Conservation (phyloP, 2,888 invertebrate species). For the Amorpha juglandis region DNA sequence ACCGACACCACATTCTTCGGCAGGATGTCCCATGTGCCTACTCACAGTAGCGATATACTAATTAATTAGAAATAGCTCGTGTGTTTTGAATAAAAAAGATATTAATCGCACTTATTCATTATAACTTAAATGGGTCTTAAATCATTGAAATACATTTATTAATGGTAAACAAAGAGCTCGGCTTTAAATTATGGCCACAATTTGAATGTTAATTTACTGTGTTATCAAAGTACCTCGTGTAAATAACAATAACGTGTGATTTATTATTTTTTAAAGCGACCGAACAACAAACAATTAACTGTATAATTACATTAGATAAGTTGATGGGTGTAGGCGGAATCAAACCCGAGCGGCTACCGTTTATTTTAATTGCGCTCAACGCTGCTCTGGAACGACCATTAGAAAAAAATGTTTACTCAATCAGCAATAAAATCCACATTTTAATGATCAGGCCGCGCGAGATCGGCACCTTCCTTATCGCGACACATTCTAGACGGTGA, state of each 20-base stretch:
- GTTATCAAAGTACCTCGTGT: conserved; percentile 19
- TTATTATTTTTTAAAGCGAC: conserved; percentile 13
- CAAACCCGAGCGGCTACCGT: conserved; percentile 25
- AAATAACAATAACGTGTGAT: conserved; percentile 24
- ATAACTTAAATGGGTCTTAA: conserved; percentile 6
- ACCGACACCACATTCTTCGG: background rate
- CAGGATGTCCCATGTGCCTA: background rate
- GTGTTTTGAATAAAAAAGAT: conserved; percentile 2
- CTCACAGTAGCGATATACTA: too few relatives aligned
- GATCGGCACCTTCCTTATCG: conserved; percentile 62
- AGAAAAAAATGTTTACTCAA: conserved; percentile 51
- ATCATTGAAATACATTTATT: conserved; percentile 25
- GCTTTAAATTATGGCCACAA: conserved; percentile 7
- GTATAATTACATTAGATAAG: conserved; percentile 23
- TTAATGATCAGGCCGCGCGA: conserved; percentile 59
- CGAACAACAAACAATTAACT: conserved; percentile 21
- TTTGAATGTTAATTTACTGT: conserved; percentile 16
- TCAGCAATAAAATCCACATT: conserved; percentile 62
- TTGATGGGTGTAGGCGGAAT: conserved; percentile 18
- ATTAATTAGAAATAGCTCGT: conserved; percentile 1
- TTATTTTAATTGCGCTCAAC: conserved; percentile 27
- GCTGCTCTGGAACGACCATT: conserved; percentile 21
- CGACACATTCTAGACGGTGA: conserved; percentile 23
- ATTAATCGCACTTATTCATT: conserved; percentile 15
- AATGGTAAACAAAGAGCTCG: conserved; percentile 16